Evolutionary conservation across 2,888 invertebrate genomes (phyloP).

Genomic region (Drosophila recens): DNA sequence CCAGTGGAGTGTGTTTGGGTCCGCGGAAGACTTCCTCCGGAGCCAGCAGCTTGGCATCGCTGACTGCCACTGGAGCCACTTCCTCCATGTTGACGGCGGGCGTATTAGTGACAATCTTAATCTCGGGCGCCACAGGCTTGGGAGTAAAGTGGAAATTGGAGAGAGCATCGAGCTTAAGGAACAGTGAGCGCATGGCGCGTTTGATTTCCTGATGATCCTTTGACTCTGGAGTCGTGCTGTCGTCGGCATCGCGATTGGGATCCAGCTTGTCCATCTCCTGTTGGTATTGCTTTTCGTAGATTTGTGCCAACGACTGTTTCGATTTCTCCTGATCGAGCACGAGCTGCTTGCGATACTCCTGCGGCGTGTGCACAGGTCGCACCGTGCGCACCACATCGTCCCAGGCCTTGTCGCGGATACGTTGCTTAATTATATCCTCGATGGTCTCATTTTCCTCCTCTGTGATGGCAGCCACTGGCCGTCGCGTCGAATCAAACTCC

Average conservation of each 20-base stretch:
- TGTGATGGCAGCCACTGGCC: constrained; percentile 96
- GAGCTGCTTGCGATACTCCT: constrained; percentile 94
- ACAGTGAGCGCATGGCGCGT: constrained; percentile 90
- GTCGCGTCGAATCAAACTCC: constrained; percentile 93
- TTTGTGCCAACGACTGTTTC: constrained; percentile 95
- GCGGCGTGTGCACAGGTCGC: constrained; percentile 92
- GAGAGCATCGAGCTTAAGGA: constrained; percentile 95
- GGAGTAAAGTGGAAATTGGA: constrained; percentile 98
- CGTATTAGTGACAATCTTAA: constrained; percentile 95
- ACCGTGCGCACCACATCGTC: constrained; percentile 96
- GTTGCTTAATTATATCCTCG: constrained; percentile 95
- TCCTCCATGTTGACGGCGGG: constrained; percentile 98
- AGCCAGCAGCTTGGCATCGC: constrained; percentile 93
- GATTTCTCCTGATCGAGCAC: constrained; percentile 97
- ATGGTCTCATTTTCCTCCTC: constrained; percentile 94
- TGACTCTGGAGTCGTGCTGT: constrained; percentile 87
- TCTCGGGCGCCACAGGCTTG: constrained; percentile 92
- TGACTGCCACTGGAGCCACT: constrained; percentile 95
- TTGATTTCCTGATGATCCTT: constrained; percentile 92
- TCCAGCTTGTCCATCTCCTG: constrained; percentile 87
- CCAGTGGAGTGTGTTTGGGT: constrained; percentile 86
- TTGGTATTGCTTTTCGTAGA: constrained; percentile 95
- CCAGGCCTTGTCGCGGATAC: constrained; percentile 97
- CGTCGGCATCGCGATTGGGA: constrained; percentile 84
- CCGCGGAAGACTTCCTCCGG: constrained; percentile 94